Evolutionary conservation across 2,113 vertebrate species (phyloP).

Genomic region (Marmota monax): DNA sequence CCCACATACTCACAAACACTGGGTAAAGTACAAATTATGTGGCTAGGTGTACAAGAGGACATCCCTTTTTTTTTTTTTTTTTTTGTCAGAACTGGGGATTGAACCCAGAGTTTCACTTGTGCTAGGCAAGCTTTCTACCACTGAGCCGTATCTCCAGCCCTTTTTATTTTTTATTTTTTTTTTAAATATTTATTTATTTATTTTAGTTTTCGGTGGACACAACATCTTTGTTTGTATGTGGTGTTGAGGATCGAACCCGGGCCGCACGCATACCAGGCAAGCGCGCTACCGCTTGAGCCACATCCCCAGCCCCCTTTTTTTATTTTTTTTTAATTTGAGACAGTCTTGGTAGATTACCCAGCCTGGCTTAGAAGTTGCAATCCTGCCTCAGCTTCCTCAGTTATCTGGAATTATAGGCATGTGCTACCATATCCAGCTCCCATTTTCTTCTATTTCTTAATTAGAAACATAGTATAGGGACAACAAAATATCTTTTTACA

Average conservation of each 20-base stretch:
- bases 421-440: not conserved
- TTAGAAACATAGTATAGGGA: not conserved
- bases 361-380: not conserved
- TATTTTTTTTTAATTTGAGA: not conserved
- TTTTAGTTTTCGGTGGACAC: too few species aligned
- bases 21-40: not conserved
- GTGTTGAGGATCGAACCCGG: too few species aligned
- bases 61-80: not conserved
- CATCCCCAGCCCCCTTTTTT: not conserved
- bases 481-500: not conserved
- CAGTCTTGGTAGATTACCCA: not conserved
- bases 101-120: too few species aligned
- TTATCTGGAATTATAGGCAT: not conserved
- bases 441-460: conserved; percentile 40
- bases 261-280: too few species aligned
- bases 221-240: too few species aligned
- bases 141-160: too few species aligned
- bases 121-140: too few species aligned
- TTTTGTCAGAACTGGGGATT: too few species aligned
- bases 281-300: not conserved
- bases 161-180: too few species aligned
- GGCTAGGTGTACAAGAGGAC: not conserved
- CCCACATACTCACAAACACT: not conserved
- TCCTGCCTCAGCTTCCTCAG: not conserved
- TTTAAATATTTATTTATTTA: too few species aligned